Percentiles rank a stretch among this genome's conserved stretches.
These are phyloP conservation scores for Tenthredo amoena DNA, from an alignment of 2,888 invertebrate genomes.

Conservation along the genomic window DNA sequence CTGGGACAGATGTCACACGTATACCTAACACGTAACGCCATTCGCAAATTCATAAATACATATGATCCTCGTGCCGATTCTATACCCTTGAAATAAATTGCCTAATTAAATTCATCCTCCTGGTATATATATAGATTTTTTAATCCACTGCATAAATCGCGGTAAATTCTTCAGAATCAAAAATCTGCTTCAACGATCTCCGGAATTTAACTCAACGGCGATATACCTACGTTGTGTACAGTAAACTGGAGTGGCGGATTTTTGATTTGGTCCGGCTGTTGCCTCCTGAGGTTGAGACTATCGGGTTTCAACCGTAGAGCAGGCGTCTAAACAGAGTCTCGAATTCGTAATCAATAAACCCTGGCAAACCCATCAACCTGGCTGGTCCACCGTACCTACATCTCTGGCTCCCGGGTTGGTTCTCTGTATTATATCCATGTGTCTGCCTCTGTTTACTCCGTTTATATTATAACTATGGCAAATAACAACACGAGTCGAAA, in stretches of 20 bases:
- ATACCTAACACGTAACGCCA: background rate
- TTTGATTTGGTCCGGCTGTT: slow-evolving; percentile 61
- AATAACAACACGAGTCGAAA: background rate
- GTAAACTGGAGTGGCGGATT: slow-evolving; percentile 45
- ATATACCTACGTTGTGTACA: background rate
- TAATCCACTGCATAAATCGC: background rate
- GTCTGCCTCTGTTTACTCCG: background rate
- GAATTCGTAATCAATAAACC: slow-evolving; percentile 65
- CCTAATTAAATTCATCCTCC: too few relatives aligned
- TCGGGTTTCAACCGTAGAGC: slow-evolving; percentile 60
- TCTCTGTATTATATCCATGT: background rate
- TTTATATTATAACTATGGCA: background rate
- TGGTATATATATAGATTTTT: background rate
- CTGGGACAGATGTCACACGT: slow-evolving; percentile 41
- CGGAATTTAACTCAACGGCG: background rate
- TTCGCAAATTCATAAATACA: background rate
- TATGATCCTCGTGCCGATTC: background rate
- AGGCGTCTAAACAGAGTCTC: slow-evolving; percentile 64
- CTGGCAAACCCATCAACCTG: slow-evolving; percentile 52
- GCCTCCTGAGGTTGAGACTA: slow-evolving; percentile 56
- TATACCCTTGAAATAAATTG: too few relatives aligned
- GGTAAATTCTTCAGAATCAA: background rate
- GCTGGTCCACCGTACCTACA: background rate
- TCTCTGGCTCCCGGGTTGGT: background rate
- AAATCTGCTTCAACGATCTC: background rate